phyloP scores from a whole-genome alignment of 1,140 invertebrate genomes.

The Rhizoglyphus robini region DNA sequence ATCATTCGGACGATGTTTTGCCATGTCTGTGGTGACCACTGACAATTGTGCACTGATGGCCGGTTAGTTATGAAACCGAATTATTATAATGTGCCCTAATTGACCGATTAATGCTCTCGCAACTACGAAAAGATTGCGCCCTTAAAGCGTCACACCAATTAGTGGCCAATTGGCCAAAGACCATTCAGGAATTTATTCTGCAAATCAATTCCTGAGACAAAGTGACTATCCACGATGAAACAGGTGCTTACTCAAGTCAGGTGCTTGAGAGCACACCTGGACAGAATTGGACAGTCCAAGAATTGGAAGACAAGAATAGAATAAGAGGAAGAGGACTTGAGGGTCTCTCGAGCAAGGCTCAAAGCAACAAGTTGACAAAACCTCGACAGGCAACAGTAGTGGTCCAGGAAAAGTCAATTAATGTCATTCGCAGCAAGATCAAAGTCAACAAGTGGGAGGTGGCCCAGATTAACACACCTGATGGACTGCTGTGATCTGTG shows the following conservation, averaged over 20 bases:
- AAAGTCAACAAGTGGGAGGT: background rate
- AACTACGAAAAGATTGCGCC: too few species aligned
- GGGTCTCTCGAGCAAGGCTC: too few species aligned
- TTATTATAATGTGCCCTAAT: background rate
- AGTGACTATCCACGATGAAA: background rate
- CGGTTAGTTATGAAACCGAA: background rate
- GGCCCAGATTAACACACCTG: background rate
- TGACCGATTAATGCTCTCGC: too few species aligned
- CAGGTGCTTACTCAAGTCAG: background rate
- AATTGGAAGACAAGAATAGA: background rate
- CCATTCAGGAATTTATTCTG: background rate
- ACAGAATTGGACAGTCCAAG: background rate
- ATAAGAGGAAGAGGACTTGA: background rate
- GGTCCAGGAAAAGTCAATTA: conserved; percentile 10
- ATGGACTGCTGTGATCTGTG: background rate
- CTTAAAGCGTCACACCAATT: too few species aligned
- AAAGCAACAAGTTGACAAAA: too few species aligned
- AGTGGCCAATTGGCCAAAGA: too few species aligned
- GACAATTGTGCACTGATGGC: background rate
- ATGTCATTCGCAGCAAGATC: background rate
- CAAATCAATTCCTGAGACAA: background rate
- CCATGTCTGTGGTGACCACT: background rate
- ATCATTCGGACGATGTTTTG: background rate
- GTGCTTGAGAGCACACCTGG: background rate
- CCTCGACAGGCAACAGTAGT: background rate